Evolutionary conservation across 2,888 invertebrate species (phyloP).

Genomic region (Agonum fuliginosum): DNA sequence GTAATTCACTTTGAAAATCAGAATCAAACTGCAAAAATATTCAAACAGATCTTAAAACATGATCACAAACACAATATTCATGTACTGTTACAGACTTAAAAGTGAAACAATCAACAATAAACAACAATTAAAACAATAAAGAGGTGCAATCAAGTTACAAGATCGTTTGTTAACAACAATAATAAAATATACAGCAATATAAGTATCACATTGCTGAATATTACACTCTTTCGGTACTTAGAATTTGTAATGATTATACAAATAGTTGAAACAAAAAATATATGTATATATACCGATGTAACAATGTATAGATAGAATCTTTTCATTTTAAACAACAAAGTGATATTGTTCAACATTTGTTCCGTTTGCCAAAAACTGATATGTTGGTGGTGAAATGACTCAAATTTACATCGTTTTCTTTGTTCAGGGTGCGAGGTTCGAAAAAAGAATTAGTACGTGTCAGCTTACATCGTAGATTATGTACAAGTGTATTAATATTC

Average conservation of each 20-base stretch:
- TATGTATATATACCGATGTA: conserved; percentile 42
- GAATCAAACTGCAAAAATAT: background rate
- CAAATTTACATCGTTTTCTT: conserved; percentile 13
- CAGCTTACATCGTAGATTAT: conserved; percentile 25
- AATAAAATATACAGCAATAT: conserved; percentile 5
- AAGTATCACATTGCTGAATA: conserved; percentile 16
- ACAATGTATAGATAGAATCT: conserved; percentile 56
- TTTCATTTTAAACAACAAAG: conserved; percentile 50
- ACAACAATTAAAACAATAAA: conserved; percentile 4
- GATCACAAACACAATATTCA: background rate
- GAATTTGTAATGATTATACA: conserved; percentile 26
- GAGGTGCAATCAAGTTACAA: background rate
- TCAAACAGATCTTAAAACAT: background rate
- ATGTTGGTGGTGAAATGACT: conserved; percentile 37
- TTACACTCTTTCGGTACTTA: conserved; percentile 30
- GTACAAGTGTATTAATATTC: conserved; percentile 58
- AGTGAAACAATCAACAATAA: background rate
- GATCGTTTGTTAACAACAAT: conserved; percentile 11
- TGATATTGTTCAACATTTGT: conserved; percentile 57
- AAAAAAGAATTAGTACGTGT: conserved; percentile 45
- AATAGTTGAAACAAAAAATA: conserved; percentile 34
- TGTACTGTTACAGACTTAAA: background rate
- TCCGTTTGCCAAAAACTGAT: conserved; percentile 57
- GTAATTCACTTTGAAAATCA: conserved; percentile 13
- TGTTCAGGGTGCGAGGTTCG: conserved; percentile 46